Conservation (phyloP, 2,113 vertebrate species). For the Colossoma macropomum region DNA sequence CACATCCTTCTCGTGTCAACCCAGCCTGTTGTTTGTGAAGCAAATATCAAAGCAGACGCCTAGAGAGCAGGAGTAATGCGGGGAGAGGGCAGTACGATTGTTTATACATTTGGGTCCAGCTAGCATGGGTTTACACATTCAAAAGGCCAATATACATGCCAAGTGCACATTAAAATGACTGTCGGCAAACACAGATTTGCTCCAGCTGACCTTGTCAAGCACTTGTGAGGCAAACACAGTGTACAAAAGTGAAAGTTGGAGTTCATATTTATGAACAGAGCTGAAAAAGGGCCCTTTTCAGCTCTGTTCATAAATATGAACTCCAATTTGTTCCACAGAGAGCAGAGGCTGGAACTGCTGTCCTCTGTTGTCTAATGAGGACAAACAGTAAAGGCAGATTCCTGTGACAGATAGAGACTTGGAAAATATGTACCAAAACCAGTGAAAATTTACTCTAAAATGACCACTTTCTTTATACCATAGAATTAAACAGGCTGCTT, state of each 20-base stretch:
- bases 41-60: slow-evolving; percentile 11
- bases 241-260: neutral
- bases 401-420: slow-evolving; percentile 4
- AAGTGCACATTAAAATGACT: neutral
- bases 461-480: no score
- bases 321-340: slow-evolving; percentile 1
- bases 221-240: neutral
- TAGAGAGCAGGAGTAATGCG: neutral
- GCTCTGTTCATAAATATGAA: neutral
- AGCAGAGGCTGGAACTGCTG: slow-evolving; percentile 6
- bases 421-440: no score
- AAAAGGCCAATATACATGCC: slow-evolving; percentile 1
- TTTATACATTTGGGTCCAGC: neutral
- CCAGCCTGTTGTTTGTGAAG: slow-evolving; percentile 35
- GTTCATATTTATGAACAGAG: no score
- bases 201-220: slow-evolving; percentile 7
- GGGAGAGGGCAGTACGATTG: neutral
- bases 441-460: no score
- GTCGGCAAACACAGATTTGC: slow-evolving; percentile 9
- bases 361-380: slow-evolving; percentile 26
- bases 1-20: slow-evolving; percentile 14
- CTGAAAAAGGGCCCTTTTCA: slow-evolving; percentile 6
- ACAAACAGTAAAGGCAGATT: neutral
- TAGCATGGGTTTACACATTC: neutral
- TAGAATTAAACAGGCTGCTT: no score